Percentiles rank a stretch among this genome's conserved stretches.
These are phyloP conservation scores for Torymus texanus DNA, from an alignment of 2,888 invertebrate species.

Conservation along the genomic window DNA sequence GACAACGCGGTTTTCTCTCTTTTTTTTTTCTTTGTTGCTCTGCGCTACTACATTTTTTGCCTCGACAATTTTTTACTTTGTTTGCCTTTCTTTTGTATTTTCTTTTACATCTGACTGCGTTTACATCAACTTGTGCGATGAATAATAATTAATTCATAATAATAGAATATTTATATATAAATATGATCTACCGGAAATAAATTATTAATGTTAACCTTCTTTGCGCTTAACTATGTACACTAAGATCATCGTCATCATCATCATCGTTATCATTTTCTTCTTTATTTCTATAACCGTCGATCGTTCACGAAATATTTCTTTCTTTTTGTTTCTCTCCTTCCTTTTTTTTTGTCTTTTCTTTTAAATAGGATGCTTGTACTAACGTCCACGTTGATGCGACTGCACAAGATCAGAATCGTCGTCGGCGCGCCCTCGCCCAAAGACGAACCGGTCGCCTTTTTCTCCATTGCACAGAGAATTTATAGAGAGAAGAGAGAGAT, in stretches of 20 bases:
- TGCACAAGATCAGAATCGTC: slow-evolving; percentile 44
- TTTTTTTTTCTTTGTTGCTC: slow-evolving; percentile 12
- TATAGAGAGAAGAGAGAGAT: too few species aligned
- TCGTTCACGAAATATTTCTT: slow-evolving; percentile 47
- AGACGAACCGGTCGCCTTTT: slow-evolving; percentile 44
- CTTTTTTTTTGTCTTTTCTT: slow-evolving; percentile 26
- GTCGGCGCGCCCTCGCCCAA: slow-evolving; percentile 35
- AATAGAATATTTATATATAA: slow-evolving; percentile 61
- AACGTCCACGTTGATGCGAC: slow-evolving; percentile 46
- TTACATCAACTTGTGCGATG: slow-evolving; percentile 58
- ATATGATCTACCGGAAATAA: slow-evolving; percentile 71
- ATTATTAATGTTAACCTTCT: slow-evolving; percentile 64
- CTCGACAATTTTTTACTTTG: slow-evolving; percentile 30
- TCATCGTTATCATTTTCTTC: too few species aligned
- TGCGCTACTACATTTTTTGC: slow-evolving; percentile 15
- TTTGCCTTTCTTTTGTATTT: slow-evolving; percentile 41
- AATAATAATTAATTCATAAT: slow-evolving; percentile 49
- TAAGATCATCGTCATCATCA: slow-evolving; percentile 52
- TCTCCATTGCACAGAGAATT: neutral
- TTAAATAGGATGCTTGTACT: slow-evolving; percentile 54
- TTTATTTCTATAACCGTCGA: slow-evolving; percentile 36
- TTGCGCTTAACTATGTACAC: slow-evolving; percentile 71
- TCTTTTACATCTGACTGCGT: slow-evolving; percentile 55
- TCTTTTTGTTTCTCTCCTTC: too few species aligned
- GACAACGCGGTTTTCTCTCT: slow-evolving; percentile 16